Conservation (phyloP, 2,113 vertebrate species). For the Mobula birostris region DNA sequence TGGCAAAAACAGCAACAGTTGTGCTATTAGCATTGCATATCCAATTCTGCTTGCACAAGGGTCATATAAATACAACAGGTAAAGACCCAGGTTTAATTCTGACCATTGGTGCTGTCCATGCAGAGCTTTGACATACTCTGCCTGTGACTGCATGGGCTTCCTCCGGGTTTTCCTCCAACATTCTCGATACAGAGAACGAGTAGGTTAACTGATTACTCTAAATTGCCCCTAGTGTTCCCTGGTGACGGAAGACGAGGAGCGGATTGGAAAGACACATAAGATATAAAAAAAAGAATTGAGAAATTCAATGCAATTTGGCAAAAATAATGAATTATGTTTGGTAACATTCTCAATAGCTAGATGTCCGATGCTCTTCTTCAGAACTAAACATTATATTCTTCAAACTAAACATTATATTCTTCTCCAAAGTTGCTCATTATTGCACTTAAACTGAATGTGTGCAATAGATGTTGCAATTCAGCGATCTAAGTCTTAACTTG, state of each 20-base stretch:
- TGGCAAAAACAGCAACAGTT: background rate
- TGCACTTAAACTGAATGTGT: background rate
- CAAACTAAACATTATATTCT: no score
- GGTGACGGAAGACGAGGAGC: no score
- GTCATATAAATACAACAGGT: background rate
- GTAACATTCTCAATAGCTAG: background rate
- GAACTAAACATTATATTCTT: background rate
- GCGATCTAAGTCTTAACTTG: background rate
- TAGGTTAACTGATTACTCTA: no score
- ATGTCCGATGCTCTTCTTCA: background rate
- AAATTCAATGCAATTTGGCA: background rate
- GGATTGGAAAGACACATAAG: no score
- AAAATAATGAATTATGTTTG: background rate
- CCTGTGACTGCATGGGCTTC: no score
- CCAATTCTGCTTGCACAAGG: background rate
- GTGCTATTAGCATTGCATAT: background rate
- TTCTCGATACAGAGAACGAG: no score
- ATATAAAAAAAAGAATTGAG: no score
- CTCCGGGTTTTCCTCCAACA: no score
- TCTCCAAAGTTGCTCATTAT: background rate
- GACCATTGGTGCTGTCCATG: no score
- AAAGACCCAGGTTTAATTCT: no score
- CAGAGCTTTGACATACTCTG: no score
- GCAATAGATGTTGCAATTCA: background rate
- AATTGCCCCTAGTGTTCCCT: no score